Conservation (phyloP, 2,888 invertebrate genomes). For the Empis stercorea region DNA sequence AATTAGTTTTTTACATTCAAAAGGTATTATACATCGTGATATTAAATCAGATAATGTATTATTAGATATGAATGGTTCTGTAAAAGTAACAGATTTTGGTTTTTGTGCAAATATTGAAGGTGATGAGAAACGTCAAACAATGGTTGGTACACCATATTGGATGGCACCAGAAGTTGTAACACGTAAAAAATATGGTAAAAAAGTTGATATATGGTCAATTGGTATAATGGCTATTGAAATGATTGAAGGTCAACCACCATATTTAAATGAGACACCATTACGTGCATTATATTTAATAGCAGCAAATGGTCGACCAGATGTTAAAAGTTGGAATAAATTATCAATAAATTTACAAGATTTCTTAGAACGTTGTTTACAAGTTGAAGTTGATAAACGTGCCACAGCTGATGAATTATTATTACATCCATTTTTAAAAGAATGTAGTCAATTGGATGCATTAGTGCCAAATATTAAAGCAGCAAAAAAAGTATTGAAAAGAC, state of each 20-base stretch:
- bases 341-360: constrained; percentile 68
- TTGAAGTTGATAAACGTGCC: constrained; percentile 77
- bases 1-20: constrained; percentile 75
- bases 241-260: constrained; percentile 96
- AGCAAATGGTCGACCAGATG: constrained; percentile 84
- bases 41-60: constrained; percentile 97
- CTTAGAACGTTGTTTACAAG: constrained; percentile 78
- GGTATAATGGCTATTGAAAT: constrained; percentile 95
- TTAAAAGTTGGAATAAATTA: constrained; percentile 68
- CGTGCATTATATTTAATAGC: constrained; percentile 90
- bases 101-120: constrained; percentile 95
- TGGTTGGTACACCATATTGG: constrained; percentile 98
- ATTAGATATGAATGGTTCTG: constrained; percentile 81
- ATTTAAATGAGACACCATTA: constrained; percentile 86
- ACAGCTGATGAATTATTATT: constrained; percentile 79
- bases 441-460: constrained; percentile 67
- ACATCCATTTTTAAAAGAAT: constrained; percentile 77
- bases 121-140: constrained; percentile 89
- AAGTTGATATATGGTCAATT: constrained; percentile 87
- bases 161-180: constrained; percentile 95
- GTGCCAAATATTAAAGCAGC: constrained; percentile 87
- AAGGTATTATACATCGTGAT: constrained; percentile 86
- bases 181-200: constrained; percentile 85
- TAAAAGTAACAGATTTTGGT: constrained; percentile 93
- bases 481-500: constrained; percentile 55